Evolutionary conservation across 1,140 invertebrate genomes (phyloP).

Genomic region (Phthorimaea operculella): DNA sequence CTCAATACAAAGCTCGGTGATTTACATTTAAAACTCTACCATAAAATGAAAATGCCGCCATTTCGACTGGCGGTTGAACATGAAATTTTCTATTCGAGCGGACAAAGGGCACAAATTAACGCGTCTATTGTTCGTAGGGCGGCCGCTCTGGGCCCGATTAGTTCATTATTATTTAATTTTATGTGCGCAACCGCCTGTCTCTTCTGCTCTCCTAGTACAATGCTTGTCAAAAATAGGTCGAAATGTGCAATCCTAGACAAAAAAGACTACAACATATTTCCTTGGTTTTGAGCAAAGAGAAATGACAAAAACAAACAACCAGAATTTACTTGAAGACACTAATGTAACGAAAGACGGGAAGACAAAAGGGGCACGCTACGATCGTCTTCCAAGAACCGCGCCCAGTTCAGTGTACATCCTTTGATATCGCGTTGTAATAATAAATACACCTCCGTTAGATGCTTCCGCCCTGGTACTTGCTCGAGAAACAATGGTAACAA

Average conservation of each 20-base stretch:
- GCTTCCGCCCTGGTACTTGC: slow-evolving; percentile 3
- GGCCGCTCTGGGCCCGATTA: slow-evolving; percentile 40
- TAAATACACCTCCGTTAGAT: slow-evolving; percentile 4
- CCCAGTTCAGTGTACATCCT: background rate
- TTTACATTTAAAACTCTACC: slow-evolving; percentile 53
- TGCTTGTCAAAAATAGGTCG: slow-evolving; percentile 13
- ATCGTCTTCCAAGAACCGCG: background rate
- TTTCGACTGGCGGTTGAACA: slow-evolving; percentile 46
- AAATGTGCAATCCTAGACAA: too few relatives aligned
- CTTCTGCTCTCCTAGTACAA: slow-evolving; percentile 14
- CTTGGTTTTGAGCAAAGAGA: too few relatives aligned
- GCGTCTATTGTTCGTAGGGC: slow-evolving; percentile 48
- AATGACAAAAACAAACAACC: background rate
- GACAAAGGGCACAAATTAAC: slow-evolving; percentile 63
- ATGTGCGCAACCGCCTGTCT: slow-evolving; percentile 30
- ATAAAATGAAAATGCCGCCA: slow-evolving; percentile 44
- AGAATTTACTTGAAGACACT: slow-evolving; percentile 5
- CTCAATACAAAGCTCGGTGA: slow-evolving; percentile 44
- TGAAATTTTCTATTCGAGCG: slow-evolving; percentile 62
- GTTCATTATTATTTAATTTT: slow-evolving; percentile 63
- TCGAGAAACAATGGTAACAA: background rate
- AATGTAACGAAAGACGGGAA: slow-evolving; percentile 2
- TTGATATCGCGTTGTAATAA: slow-evolving; percentile 4
- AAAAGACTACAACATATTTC: too few relatives aligned
- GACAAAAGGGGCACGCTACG: background rate